Evolutionary conservation across 2,888 invertebrate genomes (phyloP).

Genomic region (Hirtodrosophila confusa): DNA sequence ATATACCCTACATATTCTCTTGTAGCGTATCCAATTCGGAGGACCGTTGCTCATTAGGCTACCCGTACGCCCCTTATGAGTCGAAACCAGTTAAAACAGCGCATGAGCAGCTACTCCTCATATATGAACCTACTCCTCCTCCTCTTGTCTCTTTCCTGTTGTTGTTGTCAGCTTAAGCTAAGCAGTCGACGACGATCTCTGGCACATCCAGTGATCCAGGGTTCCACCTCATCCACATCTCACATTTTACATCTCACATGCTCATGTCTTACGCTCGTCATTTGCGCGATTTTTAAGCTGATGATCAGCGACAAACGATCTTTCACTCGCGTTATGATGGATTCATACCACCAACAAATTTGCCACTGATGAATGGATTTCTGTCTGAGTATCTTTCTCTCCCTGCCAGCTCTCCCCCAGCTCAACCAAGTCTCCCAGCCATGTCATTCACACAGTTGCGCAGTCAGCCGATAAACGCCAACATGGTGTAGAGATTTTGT

Average conservation of each 20-base stretch:
- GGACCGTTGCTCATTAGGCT: conserved; percentile 72
- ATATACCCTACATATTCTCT: conserved; percentile 19
- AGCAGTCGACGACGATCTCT: conserved; percentile 51
- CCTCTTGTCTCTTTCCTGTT: conserved; percentile 19
- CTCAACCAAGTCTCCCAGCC: conserved; percentile 22
- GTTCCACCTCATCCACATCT: conserved; percentile 44
- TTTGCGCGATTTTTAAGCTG: conserved; percentile 82
- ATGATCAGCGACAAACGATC: conserved; percentile 84
- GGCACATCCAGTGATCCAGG: conserved; percentile 35
- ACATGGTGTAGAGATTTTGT: conserved; percentile 82
- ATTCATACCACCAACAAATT: conserved; percentile 84
- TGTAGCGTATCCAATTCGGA: conserved; percentile 38
- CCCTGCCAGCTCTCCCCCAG: conserved; percentile 12
- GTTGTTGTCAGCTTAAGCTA: conserved; percentile 76
- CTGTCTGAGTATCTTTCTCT: conserved; percentile 53
- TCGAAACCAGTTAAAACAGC: conserved; percentile 68
- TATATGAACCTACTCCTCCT: background rate
- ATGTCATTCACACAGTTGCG: conserved; percentile 59
- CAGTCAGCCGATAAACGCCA: conserved; percentile 67
- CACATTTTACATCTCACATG: conserved; percentile 23
- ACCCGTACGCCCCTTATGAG: conserved; percentile 49
- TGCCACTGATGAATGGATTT: conserved; percentile 84
- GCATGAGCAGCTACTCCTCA: conserved; percentile 44
- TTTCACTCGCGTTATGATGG: conserved; percentile 82
- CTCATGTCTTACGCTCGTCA: conserved; percentile 81